phyloP scores from a whole-genome alignment of 1,140 invertebrate genomes.

The Cyclina sinensis region DNA sequence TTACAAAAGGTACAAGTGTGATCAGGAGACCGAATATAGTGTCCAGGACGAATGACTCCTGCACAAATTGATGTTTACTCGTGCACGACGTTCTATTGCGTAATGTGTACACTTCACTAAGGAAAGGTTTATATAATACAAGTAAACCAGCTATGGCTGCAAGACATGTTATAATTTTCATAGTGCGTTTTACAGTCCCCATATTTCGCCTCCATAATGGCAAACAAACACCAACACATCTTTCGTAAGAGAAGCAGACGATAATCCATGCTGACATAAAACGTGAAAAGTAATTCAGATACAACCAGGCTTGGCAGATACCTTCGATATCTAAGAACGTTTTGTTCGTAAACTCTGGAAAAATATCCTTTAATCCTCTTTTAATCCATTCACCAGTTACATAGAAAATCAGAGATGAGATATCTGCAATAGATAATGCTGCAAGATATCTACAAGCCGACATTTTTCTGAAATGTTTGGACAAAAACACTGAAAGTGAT shows the following conservation, averaged over 20 bases:
- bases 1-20: constrained; percentile 76
- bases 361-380: constrained; percentile 7
- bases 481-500: constrained; percentile 38
- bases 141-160: constrained; percentile 68
- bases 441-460: constrained; percentile 40
- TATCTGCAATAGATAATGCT: constrained; percentile 39
- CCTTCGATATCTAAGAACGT: constrained; percentile 76
- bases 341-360: neutral
- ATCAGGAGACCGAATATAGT: constrained; percentile 73
- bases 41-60: constrained; percentile 76
- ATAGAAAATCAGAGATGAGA: constrained; percentile 37
- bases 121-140: constrained; percentile 78
- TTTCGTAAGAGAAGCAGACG: constrained; percentile 83
- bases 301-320: constrained; percentile 80
- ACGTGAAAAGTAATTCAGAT: constrained; percentile 78
- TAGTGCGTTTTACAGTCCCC: neutral
- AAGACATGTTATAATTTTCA: constrained; percentile 69
- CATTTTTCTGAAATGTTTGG: constrained; percentile 42
- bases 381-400: constrained; percentile 41
- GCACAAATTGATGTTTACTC: constrained; percentile 52
- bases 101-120: constrained; percentile 71
- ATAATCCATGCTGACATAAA: constrained; percentile 84
- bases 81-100: constrained; percentile 59
- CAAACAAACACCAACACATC: constrained; percentile 83
- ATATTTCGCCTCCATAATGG: constrained; percentile 66